These are phyloP conservation scores for Scomberomorus guttatus DNA, from an alignment of 2,797 vertebrate genomes.

Conservation along the genomic window DNA sequence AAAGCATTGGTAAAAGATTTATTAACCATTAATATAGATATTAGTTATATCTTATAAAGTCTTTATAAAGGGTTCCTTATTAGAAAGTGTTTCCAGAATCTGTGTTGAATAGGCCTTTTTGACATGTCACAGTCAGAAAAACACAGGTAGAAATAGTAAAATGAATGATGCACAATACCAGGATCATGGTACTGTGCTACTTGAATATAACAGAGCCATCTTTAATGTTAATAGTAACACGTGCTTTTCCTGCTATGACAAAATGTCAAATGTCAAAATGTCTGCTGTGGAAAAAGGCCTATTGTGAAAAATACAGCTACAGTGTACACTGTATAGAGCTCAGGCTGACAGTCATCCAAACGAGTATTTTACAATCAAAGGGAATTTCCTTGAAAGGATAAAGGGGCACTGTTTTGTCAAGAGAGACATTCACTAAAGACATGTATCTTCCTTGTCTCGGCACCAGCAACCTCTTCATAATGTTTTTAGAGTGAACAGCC, in stretches of 20 bases:
- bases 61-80: too few species aligned
- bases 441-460: background rate
- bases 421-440: background rate
- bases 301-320: background rate
- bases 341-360: background rate
- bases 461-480: background rate
- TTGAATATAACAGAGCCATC: background rate
- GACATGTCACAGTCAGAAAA: too few species aligned
- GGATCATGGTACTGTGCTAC: background rate
- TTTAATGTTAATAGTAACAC: background rate
- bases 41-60: too few species aligned
- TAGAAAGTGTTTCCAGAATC: too few species aligned
- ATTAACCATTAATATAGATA: too few species aligned
- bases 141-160: background rate
- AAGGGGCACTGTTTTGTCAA: background rate
- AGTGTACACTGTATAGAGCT: background rate
- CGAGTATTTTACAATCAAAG: background rate
- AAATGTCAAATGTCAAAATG: background rate
- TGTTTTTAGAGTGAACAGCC: slow-evolving; percentile 13
- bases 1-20: too few species aligned
- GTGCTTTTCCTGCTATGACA: background rate
- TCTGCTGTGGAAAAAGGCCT: background rate
- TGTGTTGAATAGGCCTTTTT: too few species aligned
- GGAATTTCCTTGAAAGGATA: background rate
- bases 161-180: background rate